Evolutionary conservation across 1,140 invertebrate genomes (phyloP), one percentile per base, ranked within the genome.

Genomic region (Ooceraea biroi): DNA sequence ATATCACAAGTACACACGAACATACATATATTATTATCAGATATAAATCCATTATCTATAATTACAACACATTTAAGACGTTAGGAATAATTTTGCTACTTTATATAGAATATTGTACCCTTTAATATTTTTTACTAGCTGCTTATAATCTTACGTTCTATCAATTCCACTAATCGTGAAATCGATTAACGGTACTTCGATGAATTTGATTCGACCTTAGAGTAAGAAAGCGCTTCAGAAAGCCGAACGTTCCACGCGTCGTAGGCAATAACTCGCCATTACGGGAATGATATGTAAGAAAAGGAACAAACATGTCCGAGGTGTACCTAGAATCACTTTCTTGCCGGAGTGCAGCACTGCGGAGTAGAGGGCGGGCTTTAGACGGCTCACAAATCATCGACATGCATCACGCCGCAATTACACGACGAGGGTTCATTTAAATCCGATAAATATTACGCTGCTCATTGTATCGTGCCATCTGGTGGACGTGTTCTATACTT

Each of bases 351-450:
- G 4, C 57, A 41, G 22, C 74, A 36, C 36, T 7, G 50, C 50
- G 5, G 46, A 72, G 74, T 91, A 78, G 82, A 90, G 90, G 89
- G 88, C 88, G 90, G 83, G 90, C 88, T 83, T 89, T 76, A 84
- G 88, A 86, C 82, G 88, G 86, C 90, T 91, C 90, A 91, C 93
- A 94, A 94, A 94, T 94, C 94, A 94, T 93, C 78, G 84, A 83
- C 90, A 93, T 92, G 92, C 93, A 94, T 94, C 93, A 93, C 89
- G 89, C 90, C 88, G 93, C 93, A 94, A 94, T 94, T 94, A 94
- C 94, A 94, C 92, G 92, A 90, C 91, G 90, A 92, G 92, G 90
- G 91, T 94, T 94, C 93, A 94, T 94, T 94, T 94, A 92, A 94
- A 92, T 88, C 91, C 93, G 78, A 94, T 94, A 94, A 94, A 94